These are phyloP conservation scores for Thermophis baileyi DNA, from an alignment of 2,113 vertebrate species.

Conservation along the genomic window DNA sequence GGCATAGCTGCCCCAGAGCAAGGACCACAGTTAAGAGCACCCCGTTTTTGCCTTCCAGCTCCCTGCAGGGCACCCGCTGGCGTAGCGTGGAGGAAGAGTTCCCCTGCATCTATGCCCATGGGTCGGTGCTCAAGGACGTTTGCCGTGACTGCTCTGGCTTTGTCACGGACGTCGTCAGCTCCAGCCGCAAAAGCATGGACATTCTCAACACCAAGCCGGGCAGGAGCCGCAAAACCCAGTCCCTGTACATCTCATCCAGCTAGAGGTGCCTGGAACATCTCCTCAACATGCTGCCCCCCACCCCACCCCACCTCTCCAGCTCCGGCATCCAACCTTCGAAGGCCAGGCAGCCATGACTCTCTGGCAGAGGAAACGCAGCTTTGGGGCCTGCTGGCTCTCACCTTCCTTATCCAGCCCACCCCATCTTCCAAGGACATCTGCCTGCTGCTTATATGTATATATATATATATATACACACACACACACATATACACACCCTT, in stretches of 20 bases:
- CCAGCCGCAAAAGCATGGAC: slow-evolving; percentile 90
- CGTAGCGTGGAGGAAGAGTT: slow-evolving; percentile 88
- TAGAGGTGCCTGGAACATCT: slow-evolving; percentile 32
- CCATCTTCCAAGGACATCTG: neutral
- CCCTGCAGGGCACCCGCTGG: slow-evolving; percentile 77
- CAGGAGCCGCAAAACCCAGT: slow-evolving; percentile 63
- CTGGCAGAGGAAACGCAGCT: neutral
- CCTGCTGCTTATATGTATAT: slow-evolving; percentile 36
- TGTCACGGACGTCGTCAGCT: slow-evolving; percentile 84
- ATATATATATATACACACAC: slow-evolving; percentile 41
- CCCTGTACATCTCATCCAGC: slow-evolving; percentile 62
- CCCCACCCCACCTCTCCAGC: no score
- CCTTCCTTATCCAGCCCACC: neutral
- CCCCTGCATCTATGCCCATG: slow-evolving; percentile 89
- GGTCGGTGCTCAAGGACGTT: slow-evolving; percentile 84
- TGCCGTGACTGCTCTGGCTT: slow-evolving; percentile 89
- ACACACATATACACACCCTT: neutral
- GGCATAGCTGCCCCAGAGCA: neutral
- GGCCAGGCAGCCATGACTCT: neutral
- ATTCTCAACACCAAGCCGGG: slow-evolving; percentile 81
- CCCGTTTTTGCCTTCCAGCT: slow-evolving; percentile 63
- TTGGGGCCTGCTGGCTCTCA: neutral
- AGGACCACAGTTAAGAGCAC: no score
- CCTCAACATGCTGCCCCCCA: neutral
- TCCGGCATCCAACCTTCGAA: neutral